Evolutionary conservation across 2,888 invertebrate species (phyloP).

Genomic region (Lamellibrachia satsuma): DNA sequence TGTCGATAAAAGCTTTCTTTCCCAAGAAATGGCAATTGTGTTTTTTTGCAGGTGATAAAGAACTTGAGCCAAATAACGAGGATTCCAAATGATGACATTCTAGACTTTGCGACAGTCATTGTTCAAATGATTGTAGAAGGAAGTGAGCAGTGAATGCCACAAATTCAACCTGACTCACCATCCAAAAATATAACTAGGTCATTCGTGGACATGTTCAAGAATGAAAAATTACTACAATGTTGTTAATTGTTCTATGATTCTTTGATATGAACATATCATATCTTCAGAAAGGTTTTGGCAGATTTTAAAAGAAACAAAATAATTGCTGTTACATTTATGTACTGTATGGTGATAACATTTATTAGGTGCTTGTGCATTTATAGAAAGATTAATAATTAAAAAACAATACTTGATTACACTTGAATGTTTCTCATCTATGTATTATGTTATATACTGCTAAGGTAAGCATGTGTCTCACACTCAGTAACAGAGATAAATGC

Average conservation of each 20-base stretch:
- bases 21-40: background rate
- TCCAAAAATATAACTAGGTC: background rate
- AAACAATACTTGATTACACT: background rate
- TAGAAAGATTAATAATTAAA: background rate
- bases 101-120: conserved; percentile 28
- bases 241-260: too few species aligned
- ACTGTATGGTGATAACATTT: background rate
- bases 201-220: background rate
- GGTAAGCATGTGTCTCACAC: background rate
- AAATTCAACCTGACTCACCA: background rate
- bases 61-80: conserved; percentile 29
- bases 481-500: background rate
- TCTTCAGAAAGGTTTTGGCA: background rate
- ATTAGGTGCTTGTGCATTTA: background rate
- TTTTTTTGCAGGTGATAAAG: conserved; percentile 28
- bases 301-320: background rate
- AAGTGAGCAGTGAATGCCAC: background rate
- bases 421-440: background rate
- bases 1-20: background rate
- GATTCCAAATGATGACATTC: conserved; percentile 28
- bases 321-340: background rate
- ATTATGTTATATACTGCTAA: background rate
- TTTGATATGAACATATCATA: background rate
- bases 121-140: conserved; percentile 22
- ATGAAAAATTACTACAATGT: background rate